Base-by-base conservation (phyloP, 1,140 invertebrate species). In the Drosophila miranda region DNA sequence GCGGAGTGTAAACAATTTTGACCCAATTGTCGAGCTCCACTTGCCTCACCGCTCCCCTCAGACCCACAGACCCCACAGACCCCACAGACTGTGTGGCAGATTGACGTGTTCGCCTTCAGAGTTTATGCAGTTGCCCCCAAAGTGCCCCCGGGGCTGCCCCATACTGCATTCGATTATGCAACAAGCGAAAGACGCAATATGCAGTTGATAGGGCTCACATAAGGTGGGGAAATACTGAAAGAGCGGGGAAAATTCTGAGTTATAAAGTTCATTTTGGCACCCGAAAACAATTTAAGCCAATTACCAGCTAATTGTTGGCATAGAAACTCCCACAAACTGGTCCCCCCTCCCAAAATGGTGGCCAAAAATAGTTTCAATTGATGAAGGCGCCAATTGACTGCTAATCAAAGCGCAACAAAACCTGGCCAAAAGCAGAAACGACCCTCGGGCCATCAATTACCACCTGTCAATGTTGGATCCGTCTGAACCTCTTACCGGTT, bases 21-120 rank as follows among this genome's bases (percentile, higher is more conserved):
- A 81, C 78, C 78, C 78, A 80, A 48, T 80, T 81, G 67, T 51
- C 77, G 55, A 30, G 72, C 67, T 76, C 67, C 61, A 77, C 68
- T 68, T 67, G 68, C 54, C 54, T 46, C 49, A 44, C 48, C 52
- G 42, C 52, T 30, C 23, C 45, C 45, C 48, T 56, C 54, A 50
- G 14, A 50, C 26, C 50, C 42, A 8, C 16, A 59, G 34, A 1
- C 34, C 26, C 50, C 42, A 8, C 16, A 59, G 34, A 1, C 34
- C 23, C 23, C 23, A 26, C 23, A 26, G 23, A 23, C 23, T 23
- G 23, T 38, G 11, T 11, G 9, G 49, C n/a, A 48, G 53, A 69
- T 75, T 77, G 75, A 63, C 66, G 66, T 41, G 72, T 75, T 77
- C 30, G 75, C 72, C 75, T 70, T 77, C 72, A 23, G 9, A 34